Conservation (phyloP, 2,797 vertebrate species). For the Champsocephalus esox region DNA sequence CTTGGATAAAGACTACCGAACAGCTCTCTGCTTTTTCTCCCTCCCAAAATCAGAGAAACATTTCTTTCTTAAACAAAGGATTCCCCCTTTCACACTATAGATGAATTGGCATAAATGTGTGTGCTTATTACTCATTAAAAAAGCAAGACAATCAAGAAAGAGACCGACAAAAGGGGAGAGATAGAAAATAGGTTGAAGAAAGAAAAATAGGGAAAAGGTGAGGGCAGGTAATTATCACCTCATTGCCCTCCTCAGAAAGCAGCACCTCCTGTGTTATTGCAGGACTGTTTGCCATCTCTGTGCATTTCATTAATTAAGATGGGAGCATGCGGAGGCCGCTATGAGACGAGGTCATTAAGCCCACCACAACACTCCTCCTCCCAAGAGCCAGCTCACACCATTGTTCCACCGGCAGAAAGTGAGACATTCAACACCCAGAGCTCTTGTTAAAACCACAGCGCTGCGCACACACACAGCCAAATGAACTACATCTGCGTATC, state of each 20-base stretch:
- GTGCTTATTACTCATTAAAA: constrained; percentile 71
- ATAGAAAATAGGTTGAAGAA: constrained; percentile 47
- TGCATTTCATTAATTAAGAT: constrained; percentile 80
- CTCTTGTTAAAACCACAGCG: constrained; percentile 53
- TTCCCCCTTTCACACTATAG: constrained; percentile 45
- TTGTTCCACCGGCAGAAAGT: constrained; percentile 77
- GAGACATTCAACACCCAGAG: constrained; percentile 75
- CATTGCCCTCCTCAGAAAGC: constrained; percentile 68
- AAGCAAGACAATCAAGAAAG: constrained; percentile 59
- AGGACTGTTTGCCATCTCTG: constrained; percentile 74
- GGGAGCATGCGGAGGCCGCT: constrained; percentile 66
- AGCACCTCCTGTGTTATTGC: constrained; percentile 75
- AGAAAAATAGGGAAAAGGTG: constrained; percentile 28
- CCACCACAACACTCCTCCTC: constrained; percentile 75
- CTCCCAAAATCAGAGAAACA: constrained; percentile 73
- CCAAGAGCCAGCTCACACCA: constrained; percentile 66
- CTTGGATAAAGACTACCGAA: constrained; percentile 79
- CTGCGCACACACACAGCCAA: constrained; percentile 39
- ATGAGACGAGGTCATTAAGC: constrained; percentile 78
- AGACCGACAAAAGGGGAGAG: constrained; percentile 43
- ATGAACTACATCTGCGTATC: constrained; percentile 73
- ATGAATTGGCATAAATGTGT: constrained; percentile 77
- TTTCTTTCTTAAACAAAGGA: constrained; percentile 75
- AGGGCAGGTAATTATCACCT: constrained; percentile 75
- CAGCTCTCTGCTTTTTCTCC: constrained; percentile 61